Percentiles rank a stretch among this genome's conserved stretches.
phyloP scores from a whole-genome alignment of 2,797 vertebrate species.

The Urosaurus nigricauda region DNA sequence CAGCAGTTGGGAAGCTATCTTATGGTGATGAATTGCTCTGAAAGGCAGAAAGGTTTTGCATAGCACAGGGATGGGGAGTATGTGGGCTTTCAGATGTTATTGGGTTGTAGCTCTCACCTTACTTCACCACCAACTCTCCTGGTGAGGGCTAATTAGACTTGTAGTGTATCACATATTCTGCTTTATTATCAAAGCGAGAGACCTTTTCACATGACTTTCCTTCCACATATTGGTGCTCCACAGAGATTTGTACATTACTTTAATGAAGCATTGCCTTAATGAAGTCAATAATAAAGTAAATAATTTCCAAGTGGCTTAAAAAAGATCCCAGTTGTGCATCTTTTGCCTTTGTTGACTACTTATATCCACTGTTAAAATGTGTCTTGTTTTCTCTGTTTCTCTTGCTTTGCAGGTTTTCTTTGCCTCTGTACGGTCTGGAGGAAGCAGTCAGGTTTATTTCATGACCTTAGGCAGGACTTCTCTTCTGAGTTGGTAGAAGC shows the following conservation, averaged over 20 bases:
- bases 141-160: no score
- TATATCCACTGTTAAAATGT: neutral
- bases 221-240: neutral
- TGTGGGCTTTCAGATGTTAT: no score
- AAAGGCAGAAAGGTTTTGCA: no score
- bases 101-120: no score
- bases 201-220: neutral
- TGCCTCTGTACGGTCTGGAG: slow-evolving; percentile 90
- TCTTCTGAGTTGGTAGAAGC: slow-evolving; percentile 89
- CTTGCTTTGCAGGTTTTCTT: slow-evolving; percentile 86
- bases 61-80: no score
- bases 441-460: slow-evolving; percentile 93
- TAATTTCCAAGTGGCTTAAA: neutral
- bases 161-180: no score
- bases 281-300: neutral
- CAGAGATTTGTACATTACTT: neutral
- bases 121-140: no score
- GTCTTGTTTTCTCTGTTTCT: neutral
- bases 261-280: neutral
- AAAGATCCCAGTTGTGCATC: no score
- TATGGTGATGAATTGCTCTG: no score
- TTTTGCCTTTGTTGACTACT: neutral
- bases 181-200: neutral
- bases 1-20: no score
- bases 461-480: slow-evolving; percentile 93